Evolutionary conservation across 2,888 invertebrate species (phyloP), one percentile per base, ranked within the genome.

Genomic region (Xanthia icteritia): DNA sequence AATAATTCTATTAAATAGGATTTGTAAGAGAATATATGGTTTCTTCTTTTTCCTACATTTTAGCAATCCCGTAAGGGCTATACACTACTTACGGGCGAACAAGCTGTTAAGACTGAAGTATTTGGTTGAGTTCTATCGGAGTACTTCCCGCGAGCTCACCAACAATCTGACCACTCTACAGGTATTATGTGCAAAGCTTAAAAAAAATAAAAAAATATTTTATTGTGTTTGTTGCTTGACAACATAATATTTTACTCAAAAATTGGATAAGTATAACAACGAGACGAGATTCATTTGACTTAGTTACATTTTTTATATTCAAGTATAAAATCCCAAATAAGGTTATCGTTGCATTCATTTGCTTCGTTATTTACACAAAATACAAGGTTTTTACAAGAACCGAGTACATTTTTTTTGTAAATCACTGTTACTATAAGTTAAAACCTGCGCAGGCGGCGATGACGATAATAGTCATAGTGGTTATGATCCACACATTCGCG

Each of bases 141-240:
- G 86, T 76, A 96, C 96, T 2, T 90, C 96, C 0, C 92, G 92
- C 1, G 95, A 95, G 82, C 92, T 96, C 0, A 96, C 96, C 1
- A 96, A 96, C 79, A 95, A 96, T 82, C 89, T 96, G 8, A 96
- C 95, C 13, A 91, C 89, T 27, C 89, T 96, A 77, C 96, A 96
- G 93, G 96, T 96, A 90, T 70, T 27, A 2, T 39, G 39, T 27
- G 8, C 15, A 23, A 13, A 42, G 23, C 27, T 31, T 4, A 20
- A 4, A 20, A 23, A 31, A 58, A 36, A 6, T 5, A 0, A 11
- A 13, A 66, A 71, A 9, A 5, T n/a, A 6, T 5, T n/a, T 64
- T 11, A 27, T 48, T 48, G 27, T 66, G 13, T 48, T 48, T 48
- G 45, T 48, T 48, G 45, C 27, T 45, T 27, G 20, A 48, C 20